Conservation (phyloP, 2,113 vertebrate genomes). For the Albula goreensis region DNA sequence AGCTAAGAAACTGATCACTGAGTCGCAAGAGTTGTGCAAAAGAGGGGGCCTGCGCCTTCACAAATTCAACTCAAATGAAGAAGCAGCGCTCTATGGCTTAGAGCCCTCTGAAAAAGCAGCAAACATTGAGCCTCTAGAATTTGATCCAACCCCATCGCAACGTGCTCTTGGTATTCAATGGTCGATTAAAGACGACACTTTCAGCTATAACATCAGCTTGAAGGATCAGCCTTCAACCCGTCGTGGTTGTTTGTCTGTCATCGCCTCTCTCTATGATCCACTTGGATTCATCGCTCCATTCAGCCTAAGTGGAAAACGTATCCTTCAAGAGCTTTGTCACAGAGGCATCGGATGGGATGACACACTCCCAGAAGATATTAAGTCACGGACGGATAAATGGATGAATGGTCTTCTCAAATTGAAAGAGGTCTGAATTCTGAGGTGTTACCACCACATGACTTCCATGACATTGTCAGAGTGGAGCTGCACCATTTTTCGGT, state of each 20-base stretch:
- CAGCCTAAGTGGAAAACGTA: neutral
- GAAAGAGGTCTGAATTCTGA: constrained; percentile 13
- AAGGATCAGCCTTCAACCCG: too few relatives aligned
- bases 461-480: constrained; percentile 18
- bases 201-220: too few relatives aligned
- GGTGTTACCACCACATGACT: constrained; percentile 32
- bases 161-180: too few relatives aligned
- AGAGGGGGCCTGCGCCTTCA: neutral
- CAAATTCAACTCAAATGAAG: too few relatives aligned
- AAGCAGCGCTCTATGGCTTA: neutral
- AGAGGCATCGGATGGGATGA: constrained; percentile 25
- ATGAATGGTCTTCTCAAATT: constrained; percentile 12
- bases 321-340: constrained; percentile 28
- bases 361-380: constrained; percentile 7
- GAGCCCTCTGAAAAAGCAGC: neutral
- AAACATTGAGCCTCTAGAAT: too few relatives aligned
- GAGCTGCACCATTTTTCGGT: constrained; percentile 36
- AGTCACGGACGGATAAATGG: constrained; percentile 27
- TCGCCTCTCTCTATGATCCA: constrained; percentile 7
- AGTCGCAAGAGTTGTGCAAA: constrained; percentile 12
- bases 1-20: constrained; percentile 18
- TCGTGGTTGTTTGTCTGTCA: too few relatives aligned
- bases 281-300: constrained; percentile 21
- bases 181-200: too few relatives aligned
- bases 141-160: too few relatives aligned